Evolutionary conservation across 2,113 vertebrate genomes (phyloP).

Genomic region (Tiliqua scincoides): DNA sequence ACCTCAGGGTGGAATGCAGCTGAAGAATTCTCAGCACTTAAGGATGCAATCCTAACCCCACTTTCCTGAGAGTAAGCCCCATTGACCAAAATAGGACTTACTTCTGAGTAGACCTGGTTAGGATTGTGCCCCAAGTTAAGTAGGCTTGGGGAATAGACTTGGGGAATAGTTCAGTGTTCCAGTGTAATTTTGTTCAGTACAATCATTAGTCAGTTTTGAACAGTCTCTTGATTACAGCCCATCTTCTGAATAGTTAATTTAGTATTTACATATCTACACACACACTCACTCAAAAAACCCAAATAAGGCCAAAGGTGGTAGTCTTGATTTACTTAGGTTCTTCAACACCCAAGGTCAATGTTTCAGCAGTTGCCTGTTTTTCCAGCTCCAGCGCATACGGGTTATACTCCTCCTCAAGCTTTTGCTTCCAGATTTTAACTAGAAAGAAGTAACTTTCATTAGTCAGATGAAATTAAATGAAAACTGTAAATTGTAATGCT

Average conservation of each 20-base stretch:
- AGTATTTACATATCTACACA: conserved; percentile 29
- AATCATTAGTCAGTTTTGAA: conserved; percentile 5
- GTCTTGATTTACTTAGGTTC: conserved; percentile 56
- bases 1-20: neutral
- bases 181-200: conserved; percentile 9
- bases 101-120: too few species aligned
- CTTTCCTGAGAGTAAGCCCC: too few species aligned
- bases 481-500: neutral
- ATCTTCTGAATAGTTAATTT: conserved; percentile 1
- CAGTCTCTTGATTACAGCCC: neutral
- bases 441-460: conserved; percentile 14
- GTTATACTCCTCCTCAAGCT: conserved; percentile 76
- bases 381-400: conserved; percentile 72
- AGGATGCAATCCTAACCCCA: too few species aligned
- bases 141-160: neutral
- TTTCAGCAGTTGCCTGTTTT: conserved; percentile 63
- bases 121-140: too few species aligned
- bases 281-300: conserved; percentile 4
- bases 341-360: conserved; percentile 68
- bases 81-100: too few species aligned
- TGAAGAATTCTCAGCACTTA: neutral
- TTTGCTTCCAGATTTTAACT: conserved; percentile 82
- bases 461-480: neutral
- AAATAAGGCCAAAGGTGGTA: neutral
- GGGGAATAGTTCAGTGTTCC: conserved; percentile 3